phyloP scores from a whole-genome alignment of 1,140 invertebrate genomes.

The Anoplophora glabripennis region DNA sequence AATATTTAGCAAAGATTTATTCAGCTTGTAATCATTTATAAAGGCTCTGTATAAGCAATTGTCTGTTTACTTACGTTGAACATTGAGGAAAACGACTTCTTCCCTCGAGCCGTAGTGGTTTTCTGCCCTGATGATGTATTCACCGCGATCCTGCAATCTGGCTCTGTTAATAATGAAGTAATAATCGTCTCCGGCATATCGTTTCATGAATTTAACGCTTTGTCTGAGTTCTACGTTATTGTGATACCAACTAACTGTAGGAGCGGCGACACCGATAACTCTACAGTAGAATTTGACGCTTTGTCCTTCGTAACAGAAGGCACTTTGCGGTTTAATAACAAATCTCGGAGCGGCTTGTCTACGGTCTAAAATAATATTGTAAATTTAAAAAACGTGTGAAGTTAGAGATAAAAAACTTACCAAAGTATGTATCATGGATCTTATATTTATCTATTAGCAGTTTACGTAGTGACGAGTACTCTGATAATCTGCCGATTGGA shows the following conservation, averaged over 20 bases:
- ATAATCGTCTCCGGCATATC: constrained; percentile 93
- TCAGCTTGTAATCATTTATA: not conserved
- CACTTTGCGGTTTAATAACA: constrained; percentile 92
- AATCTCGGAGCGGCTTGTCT: constrained; percentile 96
- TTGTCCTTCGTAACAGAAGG: constrained; percentile 95
- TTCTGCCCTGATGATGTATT: constrained; percentile 95
- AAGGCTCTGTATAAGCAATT: too few relatives aligned
- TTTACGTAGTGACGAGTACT: constrained; percentile 97
- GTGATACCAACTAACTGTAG: constrained; percentile 93
- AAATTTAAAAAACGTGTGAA: not conserved
- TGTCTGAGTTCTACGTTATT: constrained; percentile 93
- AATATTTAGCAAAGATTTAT: constrained; percentile 10
- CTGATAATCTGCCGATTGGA: constrained; percentile 93
- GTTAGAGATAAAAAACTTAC: constrained; percentile 48
- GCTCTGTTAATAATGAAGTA: constrained; percentile 96
- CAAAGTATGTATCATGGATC: constrained; percentile 94
- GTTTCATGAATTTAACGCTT: constrained; percentile 99
- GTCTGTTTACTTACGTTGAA: constrained; percentile 74
- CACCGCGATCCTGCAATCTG: constrained; percentile 92
- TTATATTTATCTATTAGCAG: constrained; percentile 93
- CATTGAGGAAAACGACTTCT: constrained; percentile 95
- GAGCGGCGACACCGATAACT: constrained; percentile 90
- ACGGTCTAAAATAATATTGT: constrained; percentile 67
- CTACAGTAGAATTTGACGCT: constrained; percentile 96
- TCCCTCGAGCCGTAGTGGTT: constrained; percentile 97